phyloP scores from a whole-genome alignment of 1,140 invertebrate genomes.

The Bombus turneri region DNA sequence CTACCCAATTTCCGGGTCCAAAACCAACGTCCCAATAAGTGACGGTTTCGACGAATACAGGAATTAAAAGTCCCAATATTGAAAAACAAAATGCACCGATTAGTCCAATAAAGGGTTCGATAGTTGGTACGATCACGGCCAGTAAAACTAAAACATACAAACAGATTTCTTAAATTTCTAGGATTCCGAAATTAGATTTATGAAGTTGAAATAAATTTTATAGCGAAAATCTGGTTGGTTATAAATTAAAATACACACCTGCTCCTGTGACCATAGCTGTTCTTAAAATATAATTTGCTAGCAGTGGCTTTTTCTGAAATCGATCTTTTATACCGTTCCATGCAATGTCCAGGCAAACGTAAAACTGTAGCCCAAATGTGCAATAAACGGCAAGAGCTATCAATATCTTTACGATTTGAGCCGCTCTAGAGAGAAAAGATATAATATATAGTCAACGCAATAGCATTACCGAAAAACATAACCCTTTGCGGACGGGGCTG shows the following conservation, averaged over 20 bases:
- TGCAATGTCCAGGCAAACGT: constrained; percentile 93
- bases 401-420: constrained; percentile 92
- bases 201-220: not conserved
- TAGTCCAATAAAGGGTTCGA: constrained; percentile 95
- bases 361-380: constrained; percentile 98
- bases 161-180: not conserved
- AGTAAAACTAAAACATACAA: constrained; percentile 86
- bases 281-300: constrained; percentile 91
- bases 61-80: constrained; percentile 95
- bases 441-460: not conserved
- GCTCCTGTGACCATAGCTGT: constrained; percentile 84
- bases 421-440: constrained; percentile 85
- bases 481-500: no score
- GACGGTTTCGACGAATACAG: constrained; percentile 93
- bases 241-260: constrained; percentile 80
- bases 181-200: not conserved
- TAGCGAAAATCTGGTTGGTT: not conserved
- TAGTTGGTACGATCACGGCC: constrained; percentile 93
- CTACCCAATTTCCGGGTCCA: constrained; percentile 87
- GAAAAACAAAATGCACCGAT: constrained; percentile 98
- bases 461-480: not conserved
- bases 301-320: constrained; percentile 85
- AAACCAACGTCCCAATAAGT: constrained; percentile 90
- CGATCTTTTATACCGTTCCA: constrained; percentile 89
- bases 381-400: constrained; percentile 95